Evolutionary conservation across 2,888 invertebrate genomes (phyloP).

Genomic region (Polia nebulosa): DNA sequence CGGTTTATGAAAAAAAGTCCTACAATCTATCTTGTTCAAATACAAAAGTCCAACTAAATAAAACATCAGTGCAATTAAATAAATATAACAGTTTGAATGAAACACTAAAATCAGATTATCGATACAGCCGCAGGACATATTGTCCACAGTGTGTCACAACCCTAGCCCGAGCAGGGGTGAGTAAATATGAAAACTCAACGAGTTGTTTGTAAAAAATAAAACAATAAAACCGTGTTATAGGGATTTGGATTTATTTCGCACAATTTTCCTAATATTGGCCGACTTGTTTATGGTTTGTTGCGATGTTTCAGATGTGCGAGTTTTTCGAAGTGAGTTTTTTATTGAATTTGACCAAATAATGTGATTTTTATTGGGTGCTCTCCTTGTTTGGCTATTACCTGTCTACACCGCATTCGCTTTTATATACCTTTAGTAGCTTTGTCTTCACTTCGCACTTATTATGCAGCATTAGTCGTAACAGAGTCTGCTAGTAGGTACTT

Average conservation of each 20-base stretch:
- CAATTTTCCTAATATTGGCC: conserved; percentile 62
- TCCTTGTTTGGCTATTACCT: conserved; percentile 2
- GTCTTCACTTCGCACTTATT: not conserved
- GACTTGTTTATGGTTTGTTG: conserved; percentile 59
- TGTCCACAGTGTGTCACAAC: conserved; percentile 32
- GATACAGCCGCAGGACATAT: conserved; percentile 16
- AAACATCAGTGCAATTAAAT: too few relatives aligned
- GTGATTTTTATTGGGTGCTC: conserved; percentile 22
- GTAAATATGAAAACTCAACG: conserved; percentile 69
- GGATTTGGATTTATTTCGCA: conserved; percentile 66
- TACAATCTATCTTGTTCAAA: too few relatives aligned
- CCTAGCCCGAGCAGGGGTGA: conserved; percentile 48
- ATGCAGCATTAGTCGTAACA: not conserved
- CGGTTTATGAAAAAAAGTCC: too few relatives aligned
- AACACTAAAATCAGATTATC: conserved; percentile 17
- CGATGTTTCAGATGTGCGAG: conserved; percentile 21
- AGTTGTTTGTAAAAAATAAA: conserved; percentile 70
- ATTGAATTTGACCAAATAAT: conserved; percentile 37
- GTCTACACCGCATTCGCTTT: not conserved
- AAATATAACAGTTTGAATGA: conserved; percentile 9
- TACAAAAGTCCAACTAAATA: not conserved
- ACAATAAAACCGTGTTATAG: conserved; percentile 65
- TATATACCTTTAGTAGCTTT: too few relatives aligned
- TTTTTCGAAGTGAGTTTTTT: conserved; percentile 17
- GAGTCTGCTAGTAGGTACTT: not conserved